Conservation (phyloP, 1,140 invertebrate genomes). For the Macrotrachela quadricornifera region DNA sequence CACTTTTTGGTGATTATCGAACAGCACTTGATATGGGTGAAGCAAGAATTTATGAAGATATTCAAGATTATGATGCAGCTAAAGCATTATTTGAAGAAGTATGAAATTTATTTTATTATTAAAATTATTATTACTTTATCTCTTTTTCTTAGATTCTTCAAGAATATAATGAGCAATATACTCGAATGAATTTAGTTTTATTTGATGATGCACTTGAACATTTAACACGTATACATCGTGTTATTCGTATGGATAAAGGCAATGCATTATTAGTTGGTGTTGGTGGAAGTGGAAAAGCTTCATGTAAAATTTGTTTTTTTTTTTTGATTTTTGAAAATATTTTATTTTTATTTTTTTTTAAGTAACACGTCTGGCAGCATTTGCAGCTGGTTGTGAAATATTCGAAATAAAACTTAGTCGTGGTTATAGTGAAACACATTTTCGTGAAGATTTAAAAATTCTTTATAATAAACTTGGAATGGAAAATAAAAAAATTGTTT, state of each 20-base stretch:
- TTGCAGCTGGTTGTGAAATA: conserved; percentile 41
- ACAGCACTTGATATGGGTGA: conserved; percentile 56
- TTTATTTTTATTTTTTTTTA: conserved; percentile 22
- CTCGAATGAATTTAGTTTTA: conserved; percentile 48
- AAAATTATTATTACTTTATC: no score
- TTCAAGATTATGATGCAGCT: conserved; percentile 62
- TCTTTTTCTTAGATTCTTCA: conserved; percentile 50
- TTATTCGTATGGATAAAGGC: conserved; percentile 55
- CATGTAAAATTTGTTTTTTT: no score
- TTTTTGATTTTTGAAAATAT: no score
- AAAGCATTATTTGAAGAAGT: conserved; percentile 56
- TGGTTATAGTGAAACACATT: conserved; percentile 55
- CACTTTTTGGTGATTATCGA: conserved; percentile 64
- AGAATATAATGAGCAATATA: conserved; percentile 50
- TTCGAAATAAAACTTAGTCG: conserved; percentile 59
- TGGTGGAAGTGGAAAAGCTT: conserved; percentile 54
- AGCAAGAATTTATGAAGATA: conserved; percentile 58
- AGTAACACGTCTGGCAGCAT: conserved; percentile 26
- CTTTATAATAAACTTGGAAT: conserved; percentile 52
- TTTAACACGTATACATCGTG: conserved; percentile 56
- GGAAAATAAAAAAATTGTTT: conserved; percentile 52
- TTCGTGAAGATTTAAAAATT: conserved; percentile 61
- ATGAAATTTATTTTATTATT: no score
- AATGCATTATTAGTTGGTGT: conserved; percentile 62
- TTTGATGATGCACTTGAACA: conserved; percentile 74